Evolutionary conservation across 1,140 invertebrate species (phyloP), one percentile per base, ranked within the genome.

Genomic region (Chrysomallon squamiferum): DNA sequence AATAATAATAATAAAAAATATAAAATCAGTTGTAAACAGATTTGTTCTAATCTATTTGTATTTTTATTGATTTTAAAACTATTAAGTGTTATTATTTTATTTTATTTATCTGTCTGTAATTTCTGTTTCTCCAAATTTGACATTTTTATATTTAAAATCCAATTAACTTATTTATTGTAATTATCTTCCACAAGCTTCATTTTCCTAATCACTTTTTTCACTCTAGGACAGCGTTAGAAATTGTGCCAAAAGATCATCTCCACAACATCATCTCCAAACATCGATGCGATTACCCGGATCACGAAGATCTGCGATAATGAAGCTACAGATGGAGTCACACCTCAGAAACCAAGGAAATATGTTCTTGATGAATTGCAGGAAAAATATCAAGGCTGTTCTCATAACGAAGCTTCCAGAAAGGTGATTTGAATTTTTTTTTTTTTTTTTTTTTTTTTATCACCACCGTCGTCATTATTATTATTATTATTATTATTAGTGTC

Each of bases 221-320:
- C n/a, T 38, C 4, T 45, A 80, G 78, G 58, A 56, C 69, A 18
- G 78, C 75, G 7, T 63, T 80, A 22, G 65, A 78, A 62, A 71
- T 80, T n/a, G 72, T 78, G 0, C 65, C 66, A n/a, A 72, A 65
- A 58, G 77, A 77, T 2, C 64, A 63, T 29, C 68, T 80, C 0
- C 60, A 61, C 1, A 62, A 71, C 18, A 59, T 73, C 30, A 65
- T 80, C 4, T 62, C 71, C 22, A 54, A 69, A 27, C 41, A 68
- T n/a, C 62, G 72, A 25, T 66, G 78, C 45, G 69, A 76, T 1
- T 66, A 65, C 27, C 70, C 75, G 0, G 30, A 35, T 1, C 75
- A 78, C 18, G 62, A 67, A 9, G 69, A 75, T 20, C 67, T 80
- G 13, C 62, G 64, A 59, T 69, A 74, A 47, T 59, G 70, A 27